Evolutionary conservation across 2,888 invertebrate genomes (phyloP).

Genomic region (Trachelus iudaicus): DNA sequence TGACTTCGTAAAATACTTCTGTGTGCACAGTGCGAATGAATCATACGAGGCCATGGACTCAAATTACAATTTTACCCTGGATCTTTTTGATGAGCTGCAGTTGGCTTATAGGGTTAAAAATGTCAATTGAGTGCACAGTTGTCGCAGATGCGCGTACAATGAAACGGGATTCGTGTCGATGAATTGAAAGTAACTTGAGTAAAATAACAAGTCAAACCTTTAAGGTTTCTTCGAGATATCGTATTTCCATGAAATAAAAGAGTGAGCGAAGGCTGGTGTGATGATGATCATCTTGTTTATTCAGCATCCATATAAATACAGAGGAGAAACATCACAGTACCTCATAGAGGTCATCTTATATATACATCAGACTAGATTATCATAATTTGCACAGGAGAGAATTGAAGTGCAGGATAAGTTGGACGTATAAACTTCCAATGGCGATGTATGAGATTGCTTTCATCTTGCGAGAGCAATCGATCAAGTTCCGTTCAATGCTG

Average conservation of each 20-base stretch:
- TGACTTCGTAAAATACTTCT: not conserved
- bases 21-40: not conserved
- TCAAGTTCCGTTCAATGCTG: not conserved
- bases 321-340: slow-evolving; percentile 19
- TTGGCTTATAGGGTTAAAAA: not conserved
- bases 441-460: not conserved
- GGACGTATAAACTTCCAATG: not conserved
- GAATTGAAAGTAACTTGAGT: not conserved
- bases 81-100: not conserved
- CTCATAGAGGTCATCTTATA: slow-evolving; percentile 20
- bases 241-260: not conserved
- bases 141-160: not conserved
- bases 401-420: not conserved
- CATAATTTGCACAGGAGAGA: not conserved
- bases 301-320: slow-evolving; percentile 7
- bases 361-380: slow-evolving; percentile 49
- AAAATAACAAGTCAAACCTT: slow-evolving; percentile 14
- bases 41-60: not conserved
- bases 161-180: not conserved
- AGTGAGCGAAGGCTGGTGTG: not conserved
- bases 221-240: not conserved
- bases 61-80: not conserved
- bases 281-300: slow-evolving; percentile 1
- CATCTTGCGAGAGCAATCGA: not conserved
- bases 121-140: not conserved